Conservation (phyloP, 2,797 vertebrate genomes). For the Clarias pachynema region DNA sequence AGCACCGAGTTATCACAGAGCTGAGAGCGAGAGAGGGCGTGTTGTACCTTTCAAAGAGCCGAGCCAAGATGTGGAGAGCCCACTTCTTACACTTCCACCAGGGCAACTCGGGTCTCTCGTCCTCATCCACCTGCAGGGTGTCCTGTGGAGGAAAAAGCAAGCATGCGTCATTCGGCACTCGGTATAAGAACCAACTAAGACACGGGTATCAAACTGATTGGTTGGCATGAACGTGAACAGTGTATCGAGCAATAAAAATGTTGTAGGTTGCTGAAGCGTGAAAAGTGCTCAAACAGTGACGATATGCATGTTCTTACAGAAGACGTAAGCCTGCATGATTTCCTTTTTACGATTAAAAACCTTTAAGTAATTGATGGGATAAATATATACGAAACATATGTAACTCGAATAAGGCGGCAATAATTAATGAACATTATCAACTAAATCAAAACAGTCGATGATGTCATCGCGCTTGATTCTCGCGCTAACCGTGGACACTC, state of each 20-base stretch:
- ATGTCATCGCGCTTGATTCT: too few species aligned
- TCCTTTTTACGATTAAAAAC: not conserved
- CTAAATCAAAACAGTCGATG: too few species aligned
- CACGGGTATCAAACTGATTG: not conserved
- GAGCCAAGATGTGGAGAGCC: conserved; percentile 97
- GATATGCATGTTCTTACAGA: not conserved
- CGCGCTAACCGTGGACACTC: too few species aligned
- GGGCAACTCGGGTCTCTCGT: conserved; percentile 93
- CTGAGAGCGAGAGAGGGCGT: not conserved
- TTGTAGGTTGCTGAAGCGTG: not conserved
- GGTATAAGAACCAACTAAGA: not conserved
- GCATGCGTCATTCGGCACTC: not conserved
- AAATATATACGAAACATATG: not conserved
- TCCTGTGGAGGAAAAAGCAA: conserved; percentile 74
- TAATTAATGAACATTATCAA: too few species aligned
- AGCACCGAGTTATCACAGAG: conserved; percentile 41
- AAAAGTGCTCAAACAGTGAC: not conserved
- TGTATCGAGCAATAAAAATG: not conserved
- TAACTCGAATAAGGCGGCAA: not conserved
- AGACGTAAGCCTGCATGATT: not conserved
- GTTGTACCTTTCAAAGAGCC: conserved; percentile 93
- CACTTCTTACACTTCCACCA: conserved; percentile 99
- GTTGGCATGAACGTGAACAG: not conserved
- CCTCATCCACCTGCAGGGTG: conserved; percentile 96
- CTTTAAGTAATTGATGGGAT: not conserved